These are phyloP conservation scores for Notarius quadriscutis DNA, from an alignment of 2,113 vertebrate genomes.

Conservation along the genomic window DNA sequence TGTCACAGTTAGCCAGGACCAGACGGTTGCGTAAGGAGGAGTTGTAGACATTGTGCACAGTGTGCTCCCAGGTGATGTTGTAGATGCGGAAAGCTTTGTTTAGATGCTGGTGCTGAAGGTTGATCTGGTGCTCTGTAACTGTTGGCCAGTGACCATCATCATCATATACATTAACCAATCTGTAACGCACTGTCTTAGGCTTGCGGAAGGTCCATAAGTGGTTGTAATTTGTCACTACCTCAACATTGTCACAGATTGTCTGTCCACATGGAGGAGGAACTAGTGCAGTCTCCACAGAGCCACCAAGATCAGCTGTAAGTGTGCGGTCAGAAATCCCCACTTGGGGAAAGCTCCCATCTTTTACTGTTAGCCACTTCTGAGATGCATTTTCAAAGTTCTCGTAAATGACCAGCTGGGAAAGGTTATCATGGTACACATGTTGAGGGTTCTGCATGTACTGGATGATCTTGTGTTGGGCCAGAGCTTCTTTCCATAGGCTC, in stretches of 20 bases:
- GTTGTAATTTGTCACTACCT: constrained; percentile 91
- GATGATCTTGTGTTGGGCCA: constrained; percentile 87
- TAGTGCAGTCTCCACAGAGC: constrained; percentile 83
- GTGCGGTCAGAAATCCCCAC: constrained; percentile 66
- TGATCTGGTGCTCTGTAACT: constrained; percentile 88
- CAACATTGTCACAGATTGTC: constrained; percentile 89
- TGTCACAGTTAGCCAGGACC: constrained; percentile 94
- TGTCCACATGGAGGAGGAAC: constrained; percentile 92
- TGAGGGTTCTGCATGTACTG: constrained; percentile 78
- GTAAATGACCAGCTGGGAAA: constrained; percentile 87
- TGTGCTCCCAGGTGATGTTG: constrained; percentile 96
- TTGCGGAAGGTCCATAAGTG: constrained; percentile 82
- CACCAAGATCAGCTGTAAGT: constrained; percentile 61
- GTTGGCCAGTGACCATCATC: constrained; percentile 81
- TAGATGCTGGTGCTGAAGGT: constrained; percentile 91
- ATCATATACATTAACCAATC: constrained; percentile 88
- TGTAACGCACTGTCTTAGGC: constrained; percentile 88
- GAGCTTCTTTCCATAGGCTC: constrained; percentile 86
- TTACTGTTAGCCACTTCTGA: constrained; percentile 87
- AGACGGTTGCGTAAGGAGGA: constrained; percentile 88
- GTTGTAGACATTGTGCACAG: constrained; percentile 86
- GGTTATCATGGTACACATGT: constrained; percentile 70
- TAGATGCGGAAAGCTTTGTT: constrained; percentile 86
- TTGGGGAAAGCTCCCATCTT: constrained; percentile 84
- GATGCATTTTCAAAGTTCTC: constrained; percentile 91